These are phyloP conservation scores for Drosophila subobscura DNA, from an alignment of 1,140 invertebrate genomes.

Conservation along the genomic window DNA sequence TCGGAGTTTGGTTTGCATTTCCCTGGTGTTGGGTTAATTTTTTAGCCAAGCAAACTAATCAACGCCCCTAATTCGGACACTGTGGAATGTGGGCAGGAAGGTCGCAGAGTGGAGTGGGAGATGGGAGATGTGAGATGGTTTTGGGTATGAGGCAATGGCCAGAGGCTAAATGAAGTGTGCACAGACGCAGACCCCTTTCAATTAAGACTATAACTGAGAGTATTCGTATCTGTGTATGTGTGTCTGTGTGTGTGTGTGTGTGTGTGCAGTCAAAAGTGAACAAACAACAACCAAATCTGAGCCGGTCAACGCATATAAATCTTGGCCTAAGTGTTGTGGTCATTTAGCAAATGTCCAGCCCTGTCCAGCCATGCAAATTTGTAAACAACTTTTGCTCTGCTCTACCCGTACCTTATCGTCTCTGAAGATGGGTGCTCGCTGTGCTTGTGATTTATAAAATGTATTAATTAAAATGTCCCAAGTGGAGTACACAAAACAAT, in stretches of 20 bases:
- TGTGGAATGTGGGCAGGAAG: slow-evolving; percentile 24
- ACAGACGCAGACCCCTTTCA: slow-evolving; percentile 42
- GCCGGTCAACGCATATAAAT: slow-evolving; percentile 49
- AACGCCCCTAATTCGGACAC: slow-evolving; percentile 57
- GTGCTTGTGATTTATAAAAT: slow-evolving; percentile 69
- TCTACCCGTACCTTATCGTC: slow-evolving; percentile 19
- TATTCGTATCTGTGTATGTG: not conserved
- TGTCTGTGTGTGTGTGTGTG: slow-evolving; percentile 29
- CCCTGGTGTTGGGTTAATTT: slow-evolving; percentile 43
- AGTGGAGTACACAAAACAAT: slow-evolving; percentile 24
- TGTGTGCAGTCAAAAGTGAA: slow-evolving; percentile 69
- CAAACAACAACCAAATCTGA: slow-evolving; percentile 59
- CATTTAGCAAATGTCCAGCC: slow-evolving; percentile 77
- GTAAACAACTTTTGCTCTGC: slow-evolving; percentile 25
- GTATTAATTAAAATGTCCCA: slow-evolving; percentile 71
- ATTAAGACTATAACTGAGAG: slow-evolving; percentile 5
- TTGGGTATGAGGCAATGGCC: slow-evolving; percentile 39
- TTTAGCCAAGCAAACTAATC: slow-evolving; percentile 74
- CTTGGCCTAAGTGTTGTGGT: slow-evolving; percentile 78
- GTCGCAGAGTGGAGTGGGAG: slow-evolving; percentile 1
- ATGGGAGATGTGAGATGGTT: no score
- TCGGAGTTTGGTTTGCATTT: slow-evolving; percentile 33
- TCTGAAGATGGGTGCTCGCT: slow-evolving; percentile 29
- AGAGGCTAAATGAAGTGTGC: slow-evolving; percentile 76
- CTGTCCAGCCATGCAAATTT: slow-evolving; percentile 75